phyloP scores from a whole-genome alignment of 2,113 vertebrate species.

The Leptobrachium leishanense region DNA sequence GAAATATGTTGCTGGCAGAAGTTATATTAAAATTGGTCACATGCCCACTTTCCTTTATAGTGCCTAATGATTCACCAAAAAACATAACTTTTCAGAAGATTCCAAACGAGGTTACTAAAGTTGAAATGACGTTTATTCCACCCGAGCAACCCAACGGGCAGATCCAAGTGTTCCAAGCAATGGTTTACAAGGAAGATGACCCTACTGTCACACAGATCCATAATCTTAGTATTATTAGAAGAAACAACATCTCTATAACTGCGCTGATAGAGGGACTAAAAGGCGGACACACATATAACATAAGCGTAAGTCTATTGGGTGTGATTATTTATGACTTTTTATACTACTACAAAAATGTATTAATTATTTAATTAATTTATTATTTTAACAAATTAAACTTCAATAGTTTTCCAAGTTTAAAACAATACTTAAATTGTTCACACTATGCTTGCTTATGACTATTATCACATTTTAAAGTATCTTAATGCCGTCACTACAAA shows the following conservation, averaged over 20 bases:
- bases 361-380: too few species aligned
- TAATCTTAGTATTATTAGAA: constrained; percentile 72
- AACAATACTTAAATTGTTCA: background rate
- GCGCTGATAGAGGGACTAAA: constrained; percentile 86
- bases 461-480: too few species aligned
- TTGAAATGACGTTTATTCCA: constrained; percentile 85
- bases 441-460: too few species aligned
- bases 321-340: too few species aligned
- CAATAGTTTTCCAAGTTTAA: background rate
- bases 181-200: constrained; percentile 78
- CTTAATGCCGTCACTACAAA: too few species aligned
- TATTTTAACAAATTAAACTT: background rate
- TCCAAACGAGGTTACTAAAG: constrained; percentile 84
- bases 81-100: constrained; percentile 85
- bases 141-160: constrained; percentile 88
- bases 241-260: constrained; percentile 74
- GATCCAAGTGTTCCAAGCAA: constrained; percentile 83
- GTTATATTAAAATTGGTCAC: background rate
- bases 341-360: too few species aligned
- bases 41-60: constrained; percentile 63
- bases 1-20: background rate
- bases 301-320: constrained; percentile 73
- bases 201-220: constrained; percentile 72
- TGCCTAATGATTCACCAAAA: constrained; percentile 88
- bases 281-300: constrained; percentile 88